Evolutionary conservation across 2,888 invertebrate genomes (phyloP).

Genomic region (Pemphredon lugubris): DNA sequence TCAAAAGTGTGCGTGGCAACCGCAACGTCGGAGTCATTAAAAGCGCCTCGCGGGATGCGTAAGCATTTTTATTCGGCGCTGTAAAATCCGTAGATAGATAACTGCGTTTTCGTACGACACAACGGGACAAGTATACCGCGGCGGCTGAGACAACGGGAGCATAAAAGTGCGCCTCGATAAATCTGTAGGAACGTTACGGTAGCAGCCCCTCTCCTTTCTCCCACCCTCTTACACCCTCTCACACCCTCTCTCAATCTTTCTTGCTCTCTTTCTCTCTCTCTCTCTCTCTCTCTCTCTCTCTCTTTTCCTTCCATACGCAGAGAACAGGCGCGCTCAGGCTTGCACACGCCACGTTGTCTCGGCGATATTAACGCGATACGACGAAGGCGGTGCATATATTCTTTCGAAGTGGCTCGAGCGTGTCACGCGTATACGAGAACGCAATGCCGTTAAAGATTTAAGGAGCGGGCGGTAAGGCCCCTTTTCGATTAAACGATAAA

Average conservation of each 20-base stretch:
- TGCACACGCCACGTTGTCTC: slow-evolving; percentile 33
- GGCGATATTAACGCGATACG: slow-evolving; percentile 50
- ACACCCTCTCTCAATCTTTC: neutral
- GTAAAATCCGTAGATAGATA: slow-evolving; percentile 15
- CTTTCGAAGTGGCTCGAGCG: slow-evolving; percentile 31
- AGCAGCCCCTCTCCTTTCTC: slow-evolving; percentile 27
- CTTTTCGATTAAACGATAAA: slow-evolving; percentile 53
- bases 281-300: neutral
- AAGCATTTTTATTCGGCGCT: slow-evolving; percentile 20
- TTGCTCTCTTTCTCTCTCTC: slow-evolving; percentile 2
- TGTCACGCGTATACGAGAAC: slow-evolving; percentile 24
- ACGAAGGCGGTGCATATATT: slow-evolving; percentile 39
- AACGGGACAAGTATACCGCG: slow-evolving; percentile 2
- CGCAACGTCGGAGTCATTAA: slow-evolving; percentile 19
- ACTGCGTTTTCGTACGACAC: neutral
- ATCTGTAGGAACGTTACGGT: slow-evolving; percentile 40
- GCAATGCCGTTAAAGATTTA: slow-evolving; percentile 51
- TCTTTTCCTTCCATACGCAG: too few species aligned
- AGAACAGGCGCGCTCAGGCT: neutral
- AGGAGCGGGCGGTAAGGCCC: slow-evolving; percentile 32
- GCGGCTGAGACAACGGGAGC: slow-evolving; percentile 31
- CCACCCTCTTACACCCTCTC: neutral
- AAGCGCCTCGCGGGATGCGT: neutral
- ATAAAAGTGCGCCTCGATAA: slow-evolving; percentile 47
- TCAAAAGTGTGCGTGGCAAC: neutral